phyloP scores from a whole-genome alignment of 2,113 vertebrate genomes.

The Neodontobutis hainanensis region DNA sequence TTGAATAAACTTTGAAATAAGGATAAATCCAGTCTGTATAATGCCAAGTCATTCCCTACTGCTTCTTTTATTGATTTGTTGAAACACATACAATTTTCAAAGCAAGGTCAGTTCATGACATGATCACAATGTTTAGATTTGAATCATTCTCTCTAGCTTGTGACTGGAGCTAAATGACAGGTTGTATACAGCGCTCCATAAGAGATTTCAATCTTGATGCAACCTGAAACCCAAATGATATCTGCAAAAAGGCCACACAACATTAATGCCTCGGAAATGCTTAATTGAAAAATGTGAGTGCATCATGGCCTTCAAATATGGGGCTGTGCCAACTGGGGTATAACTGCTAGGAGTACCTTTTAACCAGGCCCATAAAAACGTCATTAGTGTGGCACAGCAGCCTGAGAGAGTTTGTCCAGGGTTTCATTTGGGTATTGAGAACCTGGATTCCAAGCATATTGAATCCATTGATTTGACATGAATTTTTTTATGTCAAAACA shows the following conservation, averaged over 20 bases:
- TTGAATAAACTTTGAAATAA: not conserved
- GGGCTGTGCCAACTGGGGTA: slow-evolving; percentile 51
- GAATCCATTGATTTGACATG: no score
- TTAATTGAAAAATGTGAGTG: slow-evolving; percentile 59
- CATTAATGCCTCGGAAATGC: slow-evolving; percentile 66
- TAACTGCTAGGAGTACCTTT: slow-evolving; percentile 36
- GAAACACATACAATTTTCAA: no score
- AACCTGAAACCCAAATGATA: slow-evolving; percentile 62
- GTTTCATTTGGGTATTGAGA: not conserved
- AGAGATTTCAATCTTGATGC: slow-evolving; percentile 55
- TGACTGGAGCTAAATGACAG: slow-evolving; percentile 2
- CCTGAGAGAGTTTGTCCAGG: slow-evolving; percentile 1
- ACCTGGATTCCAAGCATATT: no score
- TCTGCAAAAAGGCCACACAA: slow-evolving; percentile 41
- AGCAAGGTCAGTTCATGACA: not conserved
- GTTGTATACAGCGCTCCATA: slow-evolving; percentile 4
- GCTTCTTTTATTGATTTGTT: not conserved
- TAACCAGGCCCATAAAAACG: slow-evolving; percentile 45
- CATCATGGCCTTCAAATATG: slow-evolving; percentile 28
- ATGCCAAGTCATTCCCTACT: not conserved
- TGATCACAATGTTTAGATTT: slow-evolving; percentile 32
- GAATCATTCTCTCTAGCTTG: slow-evolving; percentile 42
- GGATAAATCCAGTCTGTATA: not conserved
- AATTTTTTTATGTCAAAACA: no score
- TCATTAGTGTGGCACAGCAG: slow-evolving; percentile 31